These are phyloP conservation scores for Thunnus albacares DNA, from an alignment of 2,797 vertebrate species.

Conservation along the genomic window DNA sequence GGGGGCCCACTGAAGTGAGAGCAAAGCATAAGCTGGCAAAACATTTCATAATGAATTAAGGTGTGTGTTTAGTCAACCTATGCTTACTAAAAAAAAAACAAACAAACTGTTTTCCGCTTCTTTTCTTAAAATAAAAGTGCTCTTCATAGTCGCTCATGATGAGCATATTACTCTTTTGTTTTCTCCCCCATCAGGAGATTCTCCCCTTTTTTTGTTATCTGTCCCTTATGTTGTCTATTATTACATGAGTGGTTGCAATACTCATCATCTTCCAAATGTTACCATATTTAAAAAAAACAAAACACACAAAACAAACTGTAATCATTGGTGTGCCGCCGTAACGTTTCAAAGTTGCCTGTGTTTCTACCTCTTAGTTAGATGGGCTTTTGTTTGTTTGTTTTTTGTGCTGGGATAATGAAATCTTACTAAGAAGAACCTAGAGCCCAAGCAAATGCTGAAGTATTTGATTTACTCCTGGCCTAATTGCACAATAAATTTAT, in stretches of 20 bases:
- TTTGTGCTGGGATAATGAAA: conserved; percentile 90
- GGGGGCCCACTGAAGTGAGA: conserved; percentile 6
- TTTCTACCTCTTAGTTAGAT: conserved; percentile 98
- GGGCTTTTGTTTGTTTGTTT: conserved; percentile 84
- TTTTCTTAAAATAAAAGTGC: conserved; percentile 52
- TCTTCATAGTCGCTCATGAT: conserved; percentile 47
- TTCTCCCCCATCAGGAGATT: conserved; percentile 14
- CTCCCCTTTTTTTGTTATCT: conserved; percentile 83
- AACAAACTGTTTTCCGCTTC: background rate
- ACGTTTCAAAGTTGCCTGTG: conserved; percentile 90
- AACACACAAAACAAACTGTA: conserved; percentile 82
- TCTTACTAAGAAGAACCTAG: conserved; percentile 53
- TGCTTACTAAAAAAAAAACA: conserved; percentile 14
- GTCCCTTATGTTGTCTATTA: conserved; percentile 26
- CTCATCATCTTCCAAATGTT: conserved; percentile 89
- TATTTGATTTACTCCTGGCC: conserved; percentile 88
- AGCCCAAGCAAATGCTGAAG: conserved; percentile 88
- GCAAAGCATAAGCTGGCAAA: conserved; percentile 30
- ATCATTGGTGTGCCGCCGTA: conserved; percentile 89
- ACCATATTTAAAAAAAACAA: conserved; percentile 88
- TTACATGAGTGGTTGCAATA: conserved; percentile 93
- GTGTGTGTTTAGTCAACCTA: conserved; percentile 18
- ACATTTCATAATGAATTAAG: conserved; percentile 33
- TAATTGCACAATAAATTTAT: conserved; percentile 87
- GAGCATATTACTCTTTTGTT: conserved; percentile 17